These are phyloP conservation scores for Isichthys henryi DNA, from an alignment of 2,113 vertebrate genomes.

Conservation along the genomic window DNA sequence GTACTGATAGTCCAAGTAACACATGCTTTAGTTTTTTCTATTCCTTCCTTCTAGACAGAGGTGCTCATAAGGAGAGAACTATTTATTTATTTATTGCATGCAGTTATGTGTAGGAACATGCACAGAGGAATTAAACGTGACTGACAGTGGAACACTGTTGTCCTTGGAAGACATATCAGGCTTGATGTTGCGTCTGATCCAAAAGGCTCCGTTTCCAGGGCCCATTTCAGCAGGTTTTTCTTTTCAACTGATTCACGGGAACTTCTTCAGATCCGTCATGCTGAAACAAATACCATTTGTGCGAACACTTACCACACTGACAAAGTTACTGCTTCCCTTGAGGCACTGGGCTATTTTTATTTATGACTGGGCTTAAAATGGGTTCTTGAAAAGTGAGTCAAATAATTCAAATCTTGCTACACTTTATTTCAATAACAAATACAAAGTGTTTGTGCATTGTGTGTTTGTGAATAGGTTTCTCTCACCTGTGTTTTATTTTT, in stretches of 20 bases:
- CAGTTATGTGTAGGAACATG: slow-evolving; percentile 47
- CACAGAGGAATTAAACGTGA: slow-evolving; percentile 38
- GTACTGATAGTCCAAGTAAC: background rate
- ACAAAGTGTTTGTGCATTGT: background rate
- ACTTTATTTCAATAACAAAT: background rate
- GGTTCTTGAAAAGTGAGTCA: background rate
- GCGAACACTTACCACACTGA: background rate
- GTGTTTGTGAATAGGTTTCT: background rate
- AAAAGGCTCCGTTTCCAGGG: background rate
- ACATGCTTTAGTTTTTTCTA: background rate
- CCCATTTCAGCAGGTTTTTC: background rate
- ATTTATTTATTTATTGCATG: slow-evolving; percentile 41
- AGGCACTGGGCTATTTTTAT: background rate
- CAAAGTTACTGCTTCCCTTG: background rate
- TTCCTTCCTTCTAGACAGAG: background rate
- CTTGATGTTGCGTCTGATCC: background rate
- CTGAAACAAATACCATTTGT: background rate
- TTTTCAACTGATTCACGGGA: background rate
- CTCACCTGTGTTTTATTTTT: background rate
- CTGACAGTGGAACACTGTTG: slow-evolving; percentile 48
- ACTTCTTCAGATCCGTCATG: background rate
- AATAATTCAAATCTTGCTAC: slow-evolving; percentile 3
- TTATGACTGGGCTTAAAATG: slow-evolving; percentile 9
- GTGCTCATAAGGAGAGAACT: background rate
- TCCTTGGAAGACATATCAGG: slow-evolving; percentile 5